Percentiles rank a stretch among this genome's conserved stretches.
Conservation (phyloP, 2,113 vertebrate genomes). For the Cephalopholis sonnerati region DNA sequence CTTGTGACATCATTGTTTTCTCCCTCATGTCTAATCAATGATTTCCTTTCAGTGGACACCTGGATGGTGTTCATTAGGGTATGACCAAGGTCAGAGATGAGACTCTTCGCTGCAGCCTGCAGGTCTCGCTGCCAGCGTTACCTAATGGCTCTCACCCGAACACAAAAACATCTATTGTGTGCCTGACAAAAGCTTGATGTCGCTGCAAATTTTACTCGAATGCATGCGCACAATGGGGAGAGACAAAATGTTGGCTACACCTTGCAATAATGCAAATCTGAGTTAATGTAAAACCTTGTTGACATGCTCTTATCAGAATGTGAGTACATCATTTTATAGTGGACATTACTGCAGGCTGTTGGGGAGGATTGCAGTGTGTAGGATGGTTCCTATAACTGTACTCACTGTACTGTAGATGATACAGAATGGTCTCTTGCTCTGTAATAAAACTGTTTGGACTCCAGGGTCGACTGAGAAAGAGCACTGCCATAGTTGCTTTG, state of each 20-base stretch:
- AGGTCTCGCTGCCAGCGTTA: conserved; percentile 10
- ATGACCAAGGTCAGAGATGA: conserved; percentile 45
- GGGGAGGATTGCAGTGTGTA: not conserved
- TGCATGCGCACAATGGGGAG: not conserved
- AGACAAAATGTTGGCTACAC: not conserved
- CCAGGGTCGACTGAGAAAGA: conserved; percentile 9
- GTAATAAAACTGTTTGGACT: conserved; percentile 15
- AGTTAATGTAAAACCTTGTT: conserved; percentile 14
- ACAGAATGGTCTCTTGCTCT: conserved; percentile 2
- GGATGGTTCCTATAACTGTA: not conserved
- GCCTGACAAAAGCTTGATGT: not conserved
- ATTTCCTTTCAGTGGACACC: conserved; percentile 21
- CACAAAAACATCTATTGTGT: not conserved
- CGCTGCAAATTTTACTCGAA: not conserved
- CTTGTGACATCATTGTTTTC: conserved; percentile 26
- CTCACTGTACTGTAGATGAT: not conserved
- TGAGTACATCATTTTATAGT: not conserved
- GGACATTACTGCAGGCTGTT: not conserved
- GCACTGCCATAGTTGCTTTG: conserved; percentile 16
- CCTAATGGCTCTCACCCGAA: conserved; percentile 7
- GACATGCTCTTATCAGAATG: not conserved
- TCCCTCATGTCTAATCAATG: not conserved
- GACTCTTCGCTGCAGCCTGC: not conserved
- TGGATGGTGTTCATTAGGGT: conserved; percentile 31
- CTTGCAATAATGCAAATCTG: not conserved